Evolutionary conservation across 2,888 invertebrate species (phyloP).

Genomic region (Sphecodes monilicornis): DNA sequence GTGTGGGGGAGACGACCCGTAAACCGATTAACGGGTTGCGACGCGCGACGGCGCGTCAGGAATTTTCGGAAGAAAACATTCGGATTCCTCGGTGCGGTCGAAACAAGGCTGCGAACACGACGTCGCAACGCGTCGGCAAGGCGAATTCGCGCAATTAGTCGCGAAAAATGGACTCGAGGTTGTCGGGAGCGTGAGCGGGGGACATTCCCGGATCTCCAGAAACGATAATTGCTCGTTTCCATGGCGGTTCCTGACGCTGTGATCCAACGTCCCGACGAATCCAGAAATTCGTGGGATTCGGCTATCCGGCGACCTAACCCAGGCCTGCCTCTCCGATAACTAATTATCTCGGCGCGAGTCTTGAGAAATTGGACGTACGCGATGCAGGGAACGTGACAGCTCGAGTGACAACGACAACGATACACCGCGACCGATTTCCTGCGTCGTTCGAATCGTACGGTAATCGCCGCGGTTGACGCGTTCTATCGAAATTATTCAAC

Average conservation of each 20-base stretch:
- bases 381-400: conserved; percentile 9
- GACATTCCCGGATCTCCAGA: conserved; percentile 2
- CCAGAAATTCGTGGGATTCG: not conserved
- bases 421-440: not conserved
- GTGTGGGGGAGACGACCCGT: too few relatives aligned
- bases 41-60: not conserved
- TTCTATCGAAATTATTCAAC: not conserved
- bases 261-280: not conserved
- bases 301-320: too few relatives aligned
- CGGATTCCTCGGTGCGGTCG: not conserved
- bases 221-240: conserved; percentile 39
- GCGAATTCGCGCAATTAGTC: conserved; percentile 25
- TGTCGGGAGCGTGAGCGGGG: not conserved
- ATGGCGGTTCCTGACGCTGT: not conserved
- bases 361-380: conserved; percentile 43
- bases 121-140: too few relatives aligned
- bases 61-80: not conserved
- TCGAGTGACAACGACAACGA: conserved; percentile 34
- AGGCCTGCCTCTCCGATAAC: not conserved
- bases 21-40: not conserved
- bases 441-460: not conserved
- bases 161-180: conserved; percentile 39
- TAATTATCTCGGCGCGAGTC: conserved; percentile 46
- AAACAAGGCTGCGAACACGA: not conserved
- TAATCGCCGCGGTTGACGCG: not conserved